A percentile compares a stretch with the other conserved stretches of the same genome.
Evolutionary conservation across 2,888 invertebrate genomes (phyloP).

Genomic region (Diachrysia chrysitis): DNA sequence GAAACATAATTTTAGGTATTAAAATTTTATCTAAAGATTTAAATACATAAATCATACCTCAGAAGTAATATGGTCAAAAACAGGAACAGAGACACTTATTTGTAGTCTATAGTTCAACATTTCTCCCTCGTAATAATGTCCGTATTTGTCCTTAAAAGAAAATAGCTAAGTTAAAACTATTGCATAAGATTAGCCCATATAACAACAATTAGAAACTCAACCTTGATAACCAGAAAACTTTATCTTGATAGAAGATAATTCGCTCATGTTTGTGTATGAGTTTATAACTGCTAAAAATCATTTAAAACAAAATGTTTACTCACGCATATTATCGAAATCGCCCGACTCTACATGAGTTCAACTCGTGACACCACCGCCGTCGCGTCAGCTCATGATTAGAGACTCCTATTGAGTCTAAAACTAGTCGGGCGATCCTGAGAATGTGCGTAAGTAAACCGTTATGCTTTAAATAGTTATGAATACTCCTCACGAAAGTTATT

Average conservation of each 20-base stretch:
- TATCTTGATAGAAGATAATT: background rate
- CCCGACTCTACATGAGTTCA: too few species aligned
- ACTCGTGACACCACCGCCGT: too few species aligned
- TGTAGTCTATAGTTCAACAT: slow-evolving; percentile 79
- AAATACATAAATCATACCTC: slow-evolving; percentile 68
- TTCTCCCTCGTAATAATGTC: slow-evolving; percentile 81
- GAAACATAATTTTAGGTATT: too few species aligned
- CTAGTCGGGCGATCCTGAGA: too few species aligned
- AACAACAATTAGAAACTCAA: background rate
- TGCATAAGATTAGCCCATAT: background rate
- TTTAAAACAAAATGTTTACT: too few species aligned
- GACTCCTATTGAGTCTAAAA: too few species aligned
- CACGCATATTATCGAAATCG: too few species aligned
- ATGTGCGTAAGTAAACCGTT: too few species aligned
- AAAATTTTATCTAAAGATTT: background rate
- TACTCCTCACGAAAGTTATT: too few species aligned
- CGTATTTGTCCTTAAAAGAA: slow-evolving; percentile 73
- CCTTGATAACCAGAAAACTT: background rate
- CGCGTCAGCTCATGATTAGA: too few species aligned
- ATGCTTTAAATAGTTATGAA: too few species aligned
- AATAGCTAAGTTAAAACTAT: background rate
- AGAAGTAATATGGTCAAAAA: slow-evolving; percentile 76
- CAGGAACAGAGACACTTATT: slow-evolving; percentile 83
- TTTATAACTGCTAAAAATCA: background rate
- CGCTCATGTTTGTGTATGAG: background rate